phyloP scores from a whole-genome alignment of 2,113 vertebrate genomes.

The Sinocyclocheilus rhinocerous region DNA sequence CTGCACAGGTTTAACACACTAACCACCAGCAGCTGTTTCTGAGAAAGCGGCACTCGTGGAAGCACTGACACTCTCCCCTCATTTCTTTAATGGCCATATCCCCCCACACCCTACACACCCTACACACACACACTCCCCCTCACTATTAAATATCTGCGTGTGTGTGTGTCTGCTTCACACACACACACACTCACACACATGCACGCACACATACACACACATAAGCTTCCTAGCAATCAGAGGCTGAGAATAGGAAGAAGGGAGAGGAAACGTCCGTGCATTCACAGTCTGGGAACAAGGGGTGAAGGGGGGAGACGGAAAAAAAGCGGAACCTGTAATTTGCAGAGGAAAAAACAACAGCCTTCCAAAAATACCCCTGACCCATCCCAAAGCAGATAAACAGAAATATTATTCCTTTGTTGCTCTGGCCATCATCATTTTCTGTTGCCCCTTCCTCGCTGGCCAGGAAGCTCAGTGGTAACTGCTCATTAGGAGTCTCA shows the following conservation, averaged over 20 bases:
- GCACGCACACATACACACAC: constrained; percentile 46
- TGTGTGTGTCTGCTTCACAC: constrained; percentile 29
- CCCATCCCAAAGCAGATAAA: constrained; percentile 79
- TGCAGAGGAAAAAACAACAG: constrained; percentile 82
- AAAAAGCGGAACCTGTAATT: constrained; percentile 82
- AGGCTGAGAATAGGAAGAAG: constrained; percentile 97
- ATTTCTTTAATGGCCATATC: constrained; percentile 76
- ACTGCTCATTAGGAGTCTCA: constrained; percentile 52
- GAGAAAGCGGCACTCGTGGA: constrained; percentile 74
- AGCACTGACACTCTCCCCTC: constrained; percentile 70
- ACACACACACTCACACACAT: background rate
- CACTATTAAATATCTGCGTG: background rate
- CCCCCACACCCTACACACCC: constrained; percentile 73
- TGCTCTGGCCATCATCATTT: constrained; percentile 62
- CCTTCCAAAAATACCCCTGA: constrained; percentile 79
- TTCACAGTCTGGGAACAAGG: constrained; percentile 96
- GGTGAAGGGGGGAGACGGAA: constrained; percentile 73
- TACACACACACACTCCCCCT: constrained; percentile 58
- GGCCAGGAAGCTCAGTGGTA: constrained; percentile 57
- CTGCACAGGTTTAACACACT: constrained; percentile 56
- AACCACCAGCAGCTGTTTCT: constrained; percentile 73
- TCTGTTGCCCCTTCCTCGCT: constrained; percentile 51
- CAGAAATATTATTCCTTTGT: constrained; percentile 75
- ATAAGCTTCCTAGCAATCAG: constrained; percentile 89
- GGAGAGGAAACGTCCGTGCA: constrained; percentile 92